Percentiles rank a stretch among this genome's conserved stretches.
Evolutionary conservation across 92 coral and sea anemone genomes (phyloP).

Genomic region (Zoanthus gigantus): DNA sequence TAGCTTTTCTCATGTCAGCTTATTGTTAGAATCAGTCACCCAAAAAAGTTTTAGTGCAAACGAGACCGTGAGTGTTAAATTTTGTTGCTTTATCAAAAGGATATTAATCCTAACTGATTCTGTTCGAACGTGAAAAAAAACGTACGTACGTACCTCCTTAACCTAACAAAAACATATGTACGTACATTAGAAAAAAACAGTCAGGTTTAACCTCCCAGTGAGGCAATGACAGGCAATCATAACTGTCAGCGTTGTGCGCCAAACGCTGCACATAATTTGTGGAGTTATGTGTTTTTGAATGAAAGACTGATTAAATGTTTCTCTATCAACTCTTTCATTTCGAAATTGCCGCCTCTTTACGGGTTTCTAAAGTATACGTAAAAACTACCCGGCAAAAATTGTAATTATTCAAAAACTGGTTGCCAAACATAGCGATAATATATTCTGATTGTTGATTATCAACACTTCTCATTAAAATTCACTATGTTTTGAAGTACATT

Average conservation of each 20-base stretch:
- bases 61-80: not conserved
- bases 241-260: not conserved
- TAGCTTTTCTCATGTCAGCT: not conserved
- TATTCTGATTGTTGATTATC: not conserved
- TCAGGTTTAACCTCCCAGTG: not conserved
- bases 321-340: not conserved
- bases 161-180: too few relatives aligned
- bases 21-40: not conserved
- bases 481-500: not conserved
- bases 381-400: too few relatives aligned
- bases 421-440: not conserved
- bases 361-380: slow-evolving; percentile 1
- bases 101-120: not conserved
- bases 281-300: not conserved
- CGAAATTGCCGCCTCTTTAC: not conserved
- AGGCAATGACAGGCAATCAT: not conserved
- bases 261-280: not conserved
- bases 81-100: not conserved
- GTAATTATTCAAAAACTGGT: too few relatives aligned
- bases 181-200: not conserved
- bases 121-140: not conserved
- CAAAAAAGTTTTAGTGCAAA: not conserved
- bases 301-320: not conserved
- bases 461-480: not conserved
- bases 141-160: not conserved